Conservation (phyloP, 2,888 invertebrate genomes). For the Lithosia quadra region DNA sequence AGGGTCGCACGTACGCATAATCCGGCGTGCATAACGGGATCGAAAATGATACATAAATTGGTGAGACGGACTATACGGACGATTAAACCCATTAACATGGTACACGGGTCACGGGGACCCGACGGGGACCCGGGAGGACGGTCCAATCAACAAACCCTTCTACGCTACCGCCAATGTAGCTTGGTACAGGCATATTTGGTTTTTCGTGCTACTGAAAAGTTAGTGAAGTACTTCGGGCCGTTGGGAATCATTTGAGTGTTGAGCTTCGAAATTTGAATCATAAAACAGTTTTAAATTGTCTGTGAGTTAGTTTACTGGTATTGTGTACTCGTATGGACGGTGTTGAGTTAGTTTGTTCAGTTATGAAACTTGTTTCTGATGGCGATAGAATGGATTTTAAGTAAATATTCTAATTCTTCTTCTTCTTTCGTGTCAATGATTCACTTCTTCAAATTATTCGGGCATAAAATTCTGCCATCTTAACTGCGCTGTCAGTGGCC, state of each 20-base stretch:
- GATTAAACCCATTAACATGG: slow-evolving; percentile 86
- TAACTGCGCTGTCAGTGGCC: no score
- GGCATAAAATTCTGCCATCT: no score
- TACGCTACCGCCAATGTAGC: slow-evolving; percentile 42
- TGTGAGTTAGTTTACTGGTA: not conserved
- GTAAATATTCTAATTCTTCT: no score
- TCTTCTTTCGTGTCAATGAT: no score
- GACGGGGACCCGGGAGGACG: slow-evolving; percentile 66
- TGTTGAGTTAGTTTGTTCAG: slow-evolving; percentile 17
- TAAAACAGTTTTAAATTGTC: slow-evolving; percentile 15
- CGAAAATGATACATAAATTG: slow-evolving; percentile 87
- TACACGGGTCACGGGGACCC: slow-evolving; percentile 76
- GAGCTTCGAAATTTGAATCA: slow-evolving; percentile 16
- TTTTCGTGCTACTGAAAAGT: slow-evolving; percentile 45
- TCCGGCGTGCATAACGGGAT: slow-evolving; percentile 83
- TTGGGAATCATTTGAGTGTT: slow-evolving; percentile 28
- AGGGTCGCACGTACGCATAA: slow-evolving; percentile 75
- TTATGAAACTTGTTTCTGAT: slow-evolving; percentile 13
- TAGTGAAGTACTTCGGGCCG: slow-evolving; percentile 10
- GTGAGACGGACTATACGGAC: slow-evolving; percentile 79
- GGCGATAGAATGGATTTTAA: not conserved
- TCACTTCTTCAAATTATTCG: no score
- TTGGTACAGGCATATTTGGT: slow-evolving; percentile 44
- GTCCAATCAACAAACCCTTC: slow-evolving; percentile 84
- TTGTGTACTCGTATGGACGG: slow-evolving; percentile 1